Percentiles rank a stretch among this genome's conserved stretches.
phyloP scores from a whole-genome alignment of 2,888 invertebrate genomes.

The Euclidia mi region DNA sequence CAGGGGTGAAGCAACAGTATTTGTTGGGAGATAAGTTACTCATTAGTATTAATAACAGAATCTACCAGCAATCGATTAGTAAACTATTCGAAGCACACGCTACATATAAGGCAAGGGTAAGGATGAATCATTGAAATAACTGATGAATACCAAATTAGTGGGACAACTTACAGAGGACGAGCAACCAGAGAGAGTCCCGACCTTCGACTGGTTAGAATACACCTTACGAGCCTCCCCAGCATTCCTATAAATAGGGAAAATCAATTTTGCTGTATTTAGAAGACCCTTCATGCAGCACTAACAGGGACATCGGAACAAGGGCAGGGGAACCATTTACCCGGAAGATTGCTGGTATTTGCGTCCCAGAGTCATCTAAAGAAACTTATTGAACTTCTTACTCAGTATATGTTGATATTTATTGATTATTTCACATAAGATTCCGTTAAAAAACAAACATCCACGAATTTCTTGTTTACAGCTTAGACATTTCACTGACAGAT shows the following conservation, averaged over 20 bases:
- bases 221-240: constrained; percentile 87
- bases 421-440: constrained; percentile 63
- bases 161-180: constrained; percentile 92
- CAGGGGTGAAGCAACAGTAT: background rate
- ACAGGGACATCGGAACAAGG: constrained; percentile 71
- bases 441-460: constrained; percentile 62
- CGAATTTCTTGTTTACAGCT: constrained; percentile 62
- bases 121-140: constrained; percentile 54
- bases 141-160: constrained; percentile 40
- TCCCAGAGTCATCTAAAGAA: constrained; percentile 85
- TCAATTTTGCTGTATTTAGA: constrained; percentile 83
- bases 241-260: constrained; percentile 89
- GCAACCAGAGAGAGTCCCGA: constrained; percentile 92
- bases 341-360: constrained; percentile 88
- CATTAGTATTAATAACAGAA: constrained; percentile 6
- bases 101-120: constrained; percentile 47
- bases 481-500: constrained; percentile 43
- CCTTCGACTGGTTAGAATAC: constrained; percentile 90
- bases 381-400: constrained; percentile 58
- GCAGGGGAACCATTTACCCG: constrained; percentile 83
- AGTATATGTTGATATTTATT: constrained; percentile 44
- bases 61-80: constrained; percentile 38
- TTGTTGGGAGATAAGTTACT: constrained; percentile 5
- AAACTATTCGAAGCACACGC: constrained; percentile 55
- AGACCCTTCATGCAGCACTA: constrained; percentile 80